Percentiles rank a stretch among this genome's conserved stretches.
phyloP scores from a whole-genome alignment of 2,888 invertebrate species.

The Cyrtodaria siliqua region DNA sequence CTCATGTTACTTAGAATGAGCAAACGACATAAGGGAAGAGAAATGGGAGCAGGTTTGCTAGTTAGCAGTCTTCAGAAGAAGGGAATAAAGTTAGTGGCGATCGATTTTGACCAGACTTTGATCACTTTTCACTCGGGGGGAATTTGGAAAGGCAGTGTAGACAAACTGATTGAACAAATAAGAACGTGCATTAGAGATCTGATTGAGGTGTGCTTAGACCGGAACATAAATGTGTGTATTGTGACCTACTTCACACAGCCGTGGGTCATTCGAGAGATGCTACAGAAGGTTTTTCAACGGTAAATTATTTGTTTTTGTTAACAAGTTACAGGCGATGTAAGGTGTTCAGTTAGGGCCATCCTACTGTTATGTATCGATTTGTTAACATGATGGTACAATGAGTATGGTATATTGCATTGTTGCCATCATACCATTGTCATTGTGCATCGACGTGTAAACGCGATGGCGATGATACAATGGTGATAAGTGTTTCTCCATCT shows the following conservation, averaged over 20 bases:
- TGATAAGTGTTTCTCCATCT: too few species aligned
- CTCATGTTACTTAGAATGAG: too few species aligned
- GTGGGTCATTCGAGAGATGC: slow-evolving; percentile 79
- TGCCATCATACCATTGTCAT: too few species aligned
- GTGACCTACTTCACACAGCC: slow-evolving; percentile 82
- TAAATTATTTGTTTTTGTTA: slow-evolving; percentile 1
- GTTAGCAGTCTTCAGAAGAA: slow-evolving; percentile 71
- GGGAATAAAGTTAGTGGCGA: slow-evolving; percentile 80
- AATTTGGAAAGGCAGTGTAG: slow-evolving; percentile 77
- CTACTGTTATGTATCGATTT: too few species aligned
- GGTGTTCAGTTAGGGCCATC: too few species aligned
- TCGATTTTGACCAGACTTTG: slow-evolving; percentile 83
- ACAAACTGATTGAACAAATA: slow-evolving; percentile 76
- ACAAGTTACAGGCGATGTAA: too few species aligned
- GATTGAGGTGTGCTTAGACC: slow-evolving; percentile 74
- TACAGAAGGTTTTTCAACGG: slow-evolving; percentile 67
- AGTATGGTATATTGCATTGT: too few species aligned
- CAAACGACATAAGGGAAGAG: slow-evolving; percentile 23
- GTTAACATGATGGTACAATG: too few species aligned
- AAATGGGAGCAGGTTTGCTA: slow-evolving; percentile 47
- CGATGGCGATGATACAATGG: too few species aligned
- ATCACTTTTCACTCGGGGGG: slow-evolving; percentile 83
- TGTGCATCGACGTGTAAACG: too few species aligned
- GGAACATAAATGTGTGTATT: slow-evolving; percentile 77
- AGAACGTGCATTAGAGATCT: slow-evolving; percentile 80